Conservation (phyloP, 1,140 invertebrate genomes). For the Solen grandis region DNA sequence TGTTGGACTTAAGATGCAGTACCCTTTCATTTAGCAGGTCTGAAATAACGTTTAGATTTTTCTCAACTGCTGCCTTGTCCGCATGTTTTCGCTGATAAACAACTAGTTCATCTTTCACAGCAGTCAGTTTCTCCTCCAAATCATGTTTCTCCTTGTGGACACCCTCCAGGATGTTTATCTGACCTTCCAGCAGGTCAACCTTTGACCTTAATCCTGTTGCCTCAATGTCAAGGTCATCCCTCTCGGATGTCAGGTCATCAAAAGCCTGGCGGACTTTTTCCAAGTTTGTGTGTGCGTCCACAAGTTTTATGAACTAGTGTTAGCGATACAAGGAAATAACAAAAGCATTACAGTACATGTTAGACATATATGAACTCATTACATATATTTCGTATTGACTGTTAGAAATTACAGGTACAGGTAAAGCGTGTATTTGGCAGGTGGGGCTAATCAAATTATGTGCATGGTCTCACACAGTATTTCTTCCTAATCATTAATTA, state of each 20-base stretch:
- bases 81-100: constrained; percentile 33
- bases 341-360: too few species aligned
- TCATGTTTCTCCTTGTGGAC: constrained; percentile 34
- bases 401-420: too few species aligned
- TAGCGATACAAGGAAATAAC: too few species aligned
- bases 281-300: constrained; percentile 46
- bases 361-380: too few species aligned
- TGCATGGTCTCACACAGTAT: too few species aligned
- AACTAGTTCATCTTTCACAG: background rate
- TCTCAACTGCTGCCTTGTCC: constrained; percentile 34
- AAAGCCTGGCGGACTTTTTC: constrained; percentile 35
- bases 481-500: too few species aligned
- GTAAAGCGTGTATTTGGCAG: too few species aligned
- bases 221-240: constrained; percentile 55
- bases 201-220: constrained; percentile 34
- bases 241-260: constrained; percentile 30
- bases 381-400: too few species aligned
- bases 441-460: too few species aligned
- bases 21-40: constrained; percentile 54
- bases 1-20: too few species aligned
- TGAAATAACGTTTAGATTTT: constrained; percentile 35
- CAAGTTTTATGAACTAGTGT: constrained; percentile 42
- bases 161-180: constrained; percentile 42
- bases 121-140: constrained; percentile 27
- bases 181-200: constrained; percentile 47